These are phyloP conservation scores for Pristiophorus japonicus DNA, from an alignment of 2,113 vertebrate species.

Conservation along the genomic window DNA sequence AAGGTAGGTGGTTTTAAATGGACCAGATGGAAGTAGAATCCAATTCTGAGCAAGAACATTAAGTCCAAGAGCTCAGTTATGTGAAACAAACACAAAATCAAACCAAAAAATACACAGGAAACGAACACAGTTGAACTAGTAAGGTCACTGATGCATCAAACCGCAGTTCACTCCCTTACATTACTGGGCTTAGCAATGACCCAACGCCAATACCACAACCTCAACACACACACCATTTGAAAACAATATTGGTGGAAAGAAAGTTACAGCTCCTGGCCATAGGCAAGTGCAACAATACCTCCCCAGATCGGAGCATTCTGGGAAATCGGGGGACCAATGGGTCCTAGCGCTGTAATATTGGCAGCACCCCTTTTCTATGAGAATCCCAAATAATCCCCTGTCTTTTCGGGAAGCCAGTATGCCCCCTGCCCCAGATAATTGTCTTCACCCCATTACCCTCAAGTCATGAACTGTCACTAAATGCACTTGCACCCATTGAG, in stretches of 20 bases:
- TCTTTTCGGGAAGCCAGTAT: neutral
- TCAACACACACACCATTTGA: neutral
- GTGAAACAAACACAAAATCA: neutral
- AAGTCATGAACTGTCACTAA: neutral
- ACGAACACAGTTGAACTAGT: neutral
- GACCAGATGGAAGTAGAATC: neutral
- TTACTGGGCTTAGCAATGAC: neutral
- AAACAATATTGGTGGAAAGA: neutral
- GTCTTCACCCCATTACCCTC: no score
- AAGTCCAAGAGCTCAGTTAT: no score
- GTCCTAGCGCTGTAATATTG: neutral
- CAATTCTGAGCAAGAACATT: neutral
- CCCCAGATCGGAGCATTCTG: no score
- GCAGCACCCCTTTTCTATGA: no score
- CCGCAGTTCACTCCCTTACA: neutral
- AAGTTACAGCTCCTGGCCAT: neutral
- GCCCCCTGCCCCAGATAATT: neutral
- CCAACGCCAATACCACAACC: neutral
- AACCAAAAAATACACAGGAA: neutral
- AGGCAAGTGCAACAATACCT: neutral
- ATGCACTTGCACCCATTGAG: neutral
- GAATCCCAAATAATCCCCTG: neutral
- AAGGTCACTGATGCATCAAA: neutral
- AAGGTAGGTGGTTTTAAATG: neutral
- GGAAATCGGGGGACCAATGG: no score